Conservation (phyloP, 2,113 vertebrate species). For the Hypocryptadius cinnamomeus region DNA sequence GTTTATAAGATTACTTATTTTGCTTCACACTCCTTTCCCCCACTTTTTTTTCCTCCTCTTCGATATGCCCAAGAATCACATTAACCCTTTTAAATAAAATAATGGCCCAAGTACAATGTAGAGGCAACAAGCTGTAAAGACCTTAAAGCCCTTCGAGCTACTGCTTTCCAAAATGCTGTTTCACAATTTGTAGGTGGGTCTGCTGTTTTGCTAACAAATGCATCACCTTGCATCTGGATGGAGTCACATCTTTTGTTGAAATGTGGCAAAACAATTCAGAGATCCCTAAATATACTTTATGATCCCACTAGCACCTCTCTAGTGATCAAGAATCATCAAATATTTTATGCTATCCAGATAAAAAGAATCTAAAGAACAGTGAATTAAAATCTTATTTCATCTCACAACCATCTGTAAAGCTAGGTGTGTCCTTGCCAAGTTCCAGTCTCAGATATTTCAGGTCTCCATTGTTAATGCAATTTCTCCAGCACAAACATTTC, state of each 20-base stretch:
- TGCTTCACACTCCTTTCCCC: background rate
- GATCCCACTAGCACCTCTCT: background rate
- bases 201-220: background rate
- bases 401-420: background rate
- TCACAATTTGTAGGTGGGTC: background rate
- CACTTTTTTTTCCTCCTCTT: background rate
- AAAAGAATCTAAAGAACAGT: background rate
- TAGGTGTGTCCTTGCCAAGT: background rate
- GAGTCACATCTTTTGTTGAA: background rate
- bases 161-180: background rate
- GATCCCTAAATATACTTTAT: background rate
- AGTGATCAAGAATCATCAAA: background rate
- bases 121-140: background rate
- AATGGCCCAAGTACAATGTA: background rate
- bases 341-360: background rate
- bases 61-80: background rate
- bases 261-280: background rate
- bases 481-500: background rate
- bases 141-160: background rate
- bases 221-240: background rate
- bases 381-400: background rate
- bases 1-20: conserved; percentile 38
- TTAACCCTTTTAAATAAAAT: conserved; percentile 3
- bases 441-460: background rate
- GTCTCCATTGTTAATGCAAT: background rate